Conservation (phyloP, 2,888 invertebrate species). For the Clusia tigrina region DNA sequence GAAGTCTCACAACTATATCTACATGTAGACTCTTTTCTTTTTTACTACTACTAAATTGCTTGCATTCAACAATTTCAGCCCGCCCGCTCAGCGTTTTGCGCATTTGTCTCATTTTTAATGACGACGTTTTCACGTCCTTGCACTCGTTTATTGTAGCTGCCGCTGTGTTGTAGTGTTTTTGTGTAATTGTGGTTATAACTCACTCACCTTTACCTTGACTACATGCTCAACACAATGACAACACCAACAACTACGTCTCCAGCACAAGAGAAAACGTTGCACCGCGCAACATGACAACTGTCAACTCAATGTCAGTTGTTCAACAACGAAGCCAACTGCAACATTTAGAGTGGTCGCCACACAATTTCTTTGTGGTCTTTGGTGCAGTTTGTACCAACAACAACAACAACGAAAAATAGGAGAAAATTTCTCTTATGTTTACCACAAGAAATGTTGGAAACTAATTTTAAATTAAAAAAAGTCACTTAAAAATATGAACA, state of each 20-base stretch:
- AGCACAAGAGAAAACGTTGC: not conserved
- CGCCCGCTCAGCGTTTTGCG: too few relatives aligned
- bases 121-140: conserved; percentile 17
- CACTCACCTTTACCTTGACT: conserved; percentile 29
- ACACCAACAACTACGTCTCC: conserved; percentile 15
- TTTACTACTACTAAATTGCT: too few relatives aligned
- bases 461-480: not conserved
- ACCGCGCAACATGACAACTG: conserved; percentile 37
- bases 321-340: not conserved
- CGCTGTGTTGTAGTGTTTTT: conserved; percentile 3
- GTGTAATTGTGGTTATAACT: not conserved
- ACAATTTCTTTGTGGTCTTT: too few relatives aligned
- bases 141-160: conserved; percentile 9
- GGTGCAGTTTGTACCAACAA: too few relatives aligned
- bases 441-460: not conserved
- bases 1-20: too few relatives aligned
- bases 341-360: too few relatives aligned
- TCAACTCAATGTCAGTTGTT: conserved; percentile 38
- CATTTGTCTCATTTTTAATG: too few relatives aligned
- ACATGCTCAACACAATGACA: conserved; percentile 12
- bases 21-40: too few relatives aligned
- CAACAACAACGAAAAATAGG: conserved; percentile 3
- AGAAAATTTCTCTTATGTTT: not conserved
- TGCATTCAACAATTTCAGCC: too few relatives aligned
- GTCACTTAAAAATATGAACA: not conserved